These are phyloP conservation scores for Andrena camellia DNA, from an alignment of 2,888 invertebrate genomes.

Conservation along the genomic window DNA sequence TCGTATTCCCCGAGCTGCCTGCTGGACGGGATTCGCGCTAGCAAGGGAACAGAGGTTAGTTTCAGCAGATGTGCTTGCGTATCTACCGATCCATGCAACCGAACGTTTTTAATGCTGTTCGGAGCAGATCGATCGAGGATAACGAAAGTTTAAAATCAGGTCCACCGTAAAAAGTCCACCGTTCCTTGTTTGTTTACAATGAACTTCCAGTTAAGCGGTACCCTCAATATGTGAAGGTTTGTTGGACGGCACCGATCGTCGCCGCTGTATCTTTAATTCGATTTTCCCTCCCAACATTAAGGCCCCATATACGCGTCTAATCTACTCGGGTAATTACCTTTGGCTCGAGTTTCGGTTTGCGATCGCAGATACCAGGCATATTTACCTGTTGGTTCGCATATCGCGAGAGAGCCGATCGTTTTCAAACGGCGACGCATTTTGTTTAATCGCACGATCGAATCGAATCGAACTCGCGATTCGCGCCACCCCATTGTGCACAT, in stretches of 20 bases:
- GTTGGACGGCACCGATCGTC: neutral
- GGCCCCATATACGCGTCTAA: neutral
- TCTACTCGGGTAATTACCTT: neutral
- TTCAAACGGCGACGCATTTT: neutral
- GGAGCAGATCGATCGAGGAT: neutral
- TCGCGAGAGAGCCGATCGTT: too few relatives aligned
- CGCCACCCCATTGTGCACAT: neutral
- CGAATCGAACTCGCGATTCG: too few relatives aligned
- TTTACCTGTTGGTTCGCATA: neutral
- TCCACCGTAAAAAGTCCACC: neutral
- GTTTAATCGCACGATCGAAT: too few relatives aligned
- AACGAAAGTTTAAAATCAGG: neutral
- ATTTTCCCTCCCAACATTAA: neutral
- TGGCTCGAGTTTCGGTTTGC: too few relatives aligned
- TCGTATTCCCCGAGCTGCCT: constrained; percentile 65
- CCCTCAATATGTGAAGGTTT: neutral
- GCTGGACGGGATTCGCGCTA: constrained; percentile 55
- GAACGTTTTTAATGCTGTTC: neutral
- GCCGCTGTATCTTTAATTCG: neutral
- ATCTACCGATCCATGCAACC: constrained; percentile 30
- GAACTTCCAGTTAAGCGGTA: neutral
- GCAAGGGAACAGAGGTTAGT: constrained; percentile 73
- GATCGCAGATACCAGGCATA: too few relatives aligned
- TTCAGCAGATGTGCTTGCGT: constrained; percentile 59
- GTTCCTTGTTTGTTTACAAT: neutral